Conservation (phyloP, 2,113 vertebrate genomes). For the Lynx canadensis region DNA sequence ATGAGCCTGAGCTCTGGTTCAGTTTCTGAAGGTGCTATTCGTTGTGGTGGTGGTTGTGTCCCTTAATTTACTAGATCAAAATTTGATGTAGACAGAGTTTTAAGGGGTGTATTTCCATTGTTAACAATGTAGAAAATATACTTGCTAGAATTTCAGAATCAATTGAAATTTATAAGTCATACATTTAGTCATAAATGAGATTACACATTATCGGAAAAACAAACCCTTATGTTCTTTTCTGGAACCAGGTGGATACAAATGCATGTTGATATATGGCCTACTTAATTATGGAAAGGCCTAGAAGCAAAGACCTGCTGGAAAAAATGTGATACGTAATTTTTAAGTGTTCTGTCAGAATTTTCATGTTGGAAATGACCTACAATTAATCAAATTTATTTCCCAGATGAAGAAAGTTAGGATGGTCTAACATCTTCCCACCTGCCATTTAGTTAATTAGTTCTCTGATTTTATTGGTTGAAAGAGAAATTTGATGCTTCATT, state of each 20-base stretch:
- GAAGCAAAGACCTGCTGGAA: background rate
- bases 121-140: constrained; percentile 15
- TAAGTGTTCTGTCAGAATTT: constrained; percentile 28
- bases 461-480: constrained; percentile 32
- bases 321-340: background rate
- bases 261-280: background rate
- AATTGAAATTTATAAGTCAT: constrained; percentile 17
- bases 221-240: constrained; percentile 29
- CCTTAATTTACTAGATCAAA: constrained; percentile 16
- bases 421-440: background rate
- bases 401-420: constrained; percentile 1
- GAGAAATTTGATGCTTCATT: constrained; percentile 12
- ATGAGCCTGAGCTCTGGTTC: background rate
- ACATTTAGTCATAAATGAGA: background rate
- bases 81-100: background rate
- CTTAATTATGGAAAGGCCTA: background rate
- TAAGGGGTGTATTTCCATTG: constrained; percentile 6
- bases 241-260: background rate
- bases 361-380: background rate
- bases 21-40: background rate
- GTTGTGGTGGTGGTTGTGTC: background rate
- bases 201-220: background rate
- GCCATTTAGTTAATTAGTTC: background rate
- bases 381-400: constrained; percentile 8
- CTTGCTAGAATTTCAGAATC: background rate